These are phyloP conservation scores for Radopholus similis DNA, from an alignment of 1,140 invertebrate genomes.

Conservation along the genomic window DNA sequence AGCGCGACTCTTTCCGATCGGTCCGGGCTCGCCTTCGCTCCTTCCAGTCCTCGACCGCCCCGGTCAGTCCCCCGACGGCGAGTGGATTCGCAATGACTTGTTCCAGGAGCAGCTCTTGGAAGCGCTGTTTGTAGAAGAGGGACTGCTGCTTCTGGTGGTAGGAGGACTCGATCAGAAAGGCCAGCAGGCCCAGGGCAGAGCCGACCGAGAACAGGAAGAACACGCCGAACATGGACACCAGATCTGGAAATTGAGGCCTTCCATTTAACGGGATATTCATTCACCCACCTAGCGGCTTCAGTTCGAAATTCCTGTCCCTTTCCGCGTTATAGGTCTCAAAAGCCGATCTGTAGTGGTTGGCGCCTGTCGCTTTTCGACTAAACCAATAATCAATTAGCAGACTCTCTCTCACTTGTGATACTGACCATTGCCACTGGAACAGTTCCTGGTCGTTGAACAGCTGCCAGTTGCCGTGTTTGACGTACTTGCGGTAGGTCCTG, in stretches of 20 bases:
- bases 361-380: background rate
- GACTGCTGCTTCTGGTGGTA: slow-evolving; percentile 5
- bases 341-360: background rate
- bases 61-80: too few species aligned
- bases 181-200: background rate
- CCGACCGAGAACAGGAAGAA: background rate
- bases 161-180: slow-evolving; percentile 1
- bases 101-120: too few species aligned
- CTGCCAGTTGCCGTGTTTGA: background rate
- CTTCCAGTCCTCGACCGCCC: too few species aligned
- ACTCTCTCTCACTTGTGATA: too few species aligned
- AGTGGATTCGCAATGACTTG: too few species aligned
- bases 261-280: too few species aligned
- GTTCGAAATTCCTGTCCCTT: background rate
- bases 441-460: background rate
- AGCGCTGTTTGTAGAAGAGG: background rate
- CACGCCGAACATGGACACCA: slow-evolving; percentile 11
- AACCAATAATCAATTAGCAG: background rate
- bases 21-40: too few species aligned
- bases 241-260: background rate
- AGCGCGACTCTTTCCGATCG: too few species aligned
- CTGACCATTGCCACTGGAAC: too few species aligned
- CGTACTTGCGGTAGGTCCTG: slow-evolving; percentile 36
- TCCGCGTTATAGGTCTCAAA: too few species aligned
- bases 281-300: background rate